Evolutionary conservation across 2,797 vertebrate genomes (phyloP).

Genomic region (Spondyliosoma cantharus): DNA sequence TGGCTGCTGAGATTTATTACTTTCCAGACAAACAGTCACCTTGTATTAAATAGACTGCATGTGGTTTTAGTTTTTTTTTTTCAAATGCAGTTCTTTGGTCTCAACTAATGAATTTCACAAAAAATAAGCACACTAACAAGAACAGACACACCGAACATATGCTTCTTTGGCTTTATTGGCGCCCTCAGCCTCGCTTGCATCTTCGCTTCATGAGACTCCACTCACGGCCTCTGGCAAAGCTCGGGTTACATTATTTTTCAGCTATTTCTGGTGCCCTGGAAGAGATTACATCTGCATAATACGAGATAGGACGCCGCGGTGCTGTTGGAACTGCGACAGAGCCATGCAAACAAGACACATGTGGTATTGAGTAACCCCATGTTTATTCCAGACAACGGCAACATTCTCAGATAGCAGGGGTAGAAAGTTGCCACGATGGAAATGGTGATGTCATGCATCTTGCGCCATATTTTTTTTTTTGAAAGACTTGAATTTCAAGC

Average conservation of each 20-base stretch:
- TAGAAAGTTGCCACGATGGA: background rate
- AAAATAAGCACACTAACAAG: conserved; percentile 11
- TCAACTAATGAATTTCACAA: conserved; percentile 26
- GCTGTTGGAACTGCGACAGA: background rate
- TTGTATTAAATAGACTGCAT: conserved; percentile 9
- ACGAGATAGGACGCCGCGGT: background rate
- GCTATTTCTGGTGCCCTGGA: conserved; percentile 10
- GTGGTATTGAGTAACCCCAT: conserved; percentile 2
- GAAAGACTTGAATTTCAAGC: background rate
- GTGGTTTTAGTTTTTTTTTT: conserved; percentile 1
- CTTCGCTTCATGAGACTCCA: conserved; percentile 6
- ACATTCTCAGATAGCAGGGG: conserved; percentile 11
- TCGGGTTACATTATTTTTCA: conserved; percentile 19
- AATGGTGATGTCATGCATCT: background rate
- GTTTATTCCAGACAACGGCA: conserved; percentile 21
- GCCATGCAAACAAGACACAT: conserved; percentile 19
- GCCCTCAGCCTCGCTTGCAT: conserved; percentile 6
- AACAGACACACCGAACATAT: background rate
- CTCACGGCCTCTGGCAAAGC: conserved; percentile 19
- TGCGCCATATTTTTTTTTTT: background rate
- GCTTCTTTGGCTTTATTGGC: conserved; percentile 13
- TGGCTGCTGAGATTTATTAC: conserved; percentile 24
- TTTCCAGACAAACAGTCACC: conserved; percentile 26
- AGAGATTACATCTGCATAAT: conserved; percentile 15
- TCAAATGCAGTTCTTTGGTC: background rate